phyloP scores from a whole-genome alignment of 2,113 vertebrate genomes.

The Alosa alosa region DNA sequence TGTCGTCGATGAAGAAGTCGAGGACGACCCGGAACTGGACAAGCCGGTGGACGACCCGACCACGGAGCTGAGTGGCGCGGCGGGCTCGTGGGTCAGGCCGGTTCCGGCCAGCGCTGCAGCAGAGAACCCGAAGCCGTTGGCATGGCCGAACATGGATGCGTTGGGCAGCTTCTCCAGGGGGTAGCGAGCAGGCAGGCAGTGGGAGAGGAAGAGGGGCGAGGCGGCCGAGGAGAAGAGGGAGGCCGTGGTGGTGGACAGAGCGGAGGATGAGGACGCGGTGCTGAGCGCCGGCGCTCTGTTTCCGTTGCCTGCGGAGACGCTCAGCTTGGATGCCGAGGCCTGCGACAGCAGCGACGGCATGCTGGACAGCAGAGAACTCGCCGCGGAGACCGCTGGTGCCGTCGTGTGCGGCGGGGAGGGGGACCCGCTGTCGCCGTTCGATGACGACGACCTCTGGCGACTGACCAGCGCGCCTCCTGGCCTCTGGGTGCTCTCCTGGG shows the following conservation, averaged over 20 bases:
- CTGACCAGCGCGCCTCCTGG: constrained; percentile 41
- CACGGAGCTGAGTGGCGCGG: constrained; percentile 59
- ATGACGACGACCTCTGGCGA: constrained; percentile 48
- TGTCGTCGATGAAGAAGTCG: neutral
- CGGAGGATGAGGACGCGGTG: constrained; percentile 50
- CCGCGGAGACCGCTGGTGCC: constrained; percentile 43
- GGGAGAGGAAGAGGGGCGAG: constrained; percentile 68
- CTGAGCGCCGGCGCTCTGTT: constrained; percentile 53
- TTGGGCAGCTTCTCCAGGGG: constrained; percentile 79
- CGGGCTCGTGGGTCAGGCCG: constrained; percentile 64
- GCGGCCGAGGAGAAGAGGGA: constrained; percentile 61
- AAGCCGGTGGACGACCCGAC: constrained; percentile 49
- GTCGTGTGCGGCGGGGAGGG: constrained; percentile 62
- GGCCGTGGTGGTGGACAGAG: constrained; percentile 51
- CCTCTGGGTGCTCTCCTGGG: constrained; percentile 64
- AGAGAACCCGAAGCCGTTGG: constrained; percentile 58
- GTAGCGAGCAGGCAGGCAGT: constrained; percentile 72
- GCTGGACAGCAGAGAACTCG: constrained; percentile 56
- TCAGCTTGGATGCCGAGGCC: constrained; percentile 62
- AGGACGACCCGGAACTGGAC: neutral
- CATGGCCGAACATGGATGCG: constrained; percentile 62
- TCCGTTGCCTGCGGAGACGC: constrained; percentile 42
- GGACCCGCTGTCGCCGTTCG: constrained; percentile 42
- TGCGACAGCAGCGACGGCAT: constrained; percentile 67
- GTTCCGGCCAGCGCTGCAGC: constrained; percentile 59